Base-by-base conservation (phyloP, 2,113 vertebrate genomes). In the Alosa alosa region DNA sequence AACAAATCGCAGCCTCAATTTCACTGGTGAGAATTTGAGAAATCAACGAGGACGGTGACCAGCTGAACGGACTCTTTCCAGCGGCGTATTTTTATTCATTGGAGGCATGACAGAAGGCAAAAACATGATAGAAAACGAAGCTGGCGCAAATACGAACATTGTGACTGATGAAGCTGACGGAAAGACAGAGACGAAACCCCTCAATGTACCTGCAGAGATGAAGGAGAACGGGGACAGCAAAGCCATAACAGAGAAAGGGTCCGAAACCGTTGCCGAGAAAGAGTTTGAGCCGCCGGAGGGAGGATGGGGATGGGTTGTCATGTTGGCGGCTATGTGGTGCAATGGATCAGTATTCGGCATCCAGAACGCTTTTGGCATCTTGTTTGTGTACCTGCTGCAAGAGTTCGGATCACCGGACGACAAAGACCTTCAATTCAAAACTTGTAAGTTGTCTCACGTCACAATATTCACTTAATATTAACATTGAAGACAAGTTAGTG, bases 251-350 rank as follows among this genome's bases (percentile, higher is more conserved):
- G 88, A 87, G 52, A 90, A 45, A 18, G 85, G 50, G 31, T 41
- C 83, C 2, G 84, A 78, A 15, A 3, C 44, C 0, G 72, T 85
- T 3, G 86, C 39, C 0, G 6, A 55, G 81, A 89, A 90, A 6
- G 92, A 89, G 81, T 94, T 94, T 4, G 93, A 89, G 31, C 96
- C 96, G 88, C 98, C 97, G 0, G 98, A 99, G 86, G 98, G 98
- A 78, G 98, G 98, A 92, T 99, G 98, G 97, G 98, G 98, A 4
- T 99, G 98, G 98, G 31, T 98, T 84, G 98, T 99, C 91, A 98
- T 99, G 97, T 91, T 99, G 90, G 95, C 97, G 6, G 94, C 98
- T 89, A 98, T 99, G 98, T 99, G 98, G 98, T 99, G 97, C 88
- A 99, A 99, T 90, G 98, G 98, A 17, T 94, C 98, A 3, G 97